phyloP scores from a whole-genome alignment of 92 coral and sea anemone species.

The Parazoanthus atlanticus region DNA sequence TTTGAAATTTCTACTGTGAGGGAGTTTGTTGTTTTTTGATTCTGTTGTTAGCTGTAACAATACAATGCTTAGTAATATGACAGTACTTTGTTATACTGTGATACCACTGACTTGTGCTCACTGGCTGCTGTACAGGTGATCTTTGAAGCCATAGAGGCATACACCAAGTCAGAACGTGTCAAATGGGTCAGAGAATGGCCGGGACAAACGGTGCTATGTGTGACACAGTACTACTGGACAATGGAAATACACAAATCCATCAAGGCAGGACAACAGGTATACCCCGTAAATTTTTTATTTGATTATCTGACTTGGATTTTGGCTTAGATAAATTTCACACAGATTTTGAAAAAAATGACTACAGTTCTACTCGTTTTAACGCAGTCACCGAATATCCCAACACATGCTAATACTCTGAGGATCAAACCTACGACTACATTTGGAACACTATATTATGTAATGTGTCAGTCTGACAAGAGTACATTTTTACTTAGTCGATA shows the following conservation, averaged over 20 bases:
- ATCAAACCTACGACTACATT: no score
- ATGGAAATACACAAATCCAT: conserved; percentile 89
- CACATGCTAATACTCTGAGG: not conserved
- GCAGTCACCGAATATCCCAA: not conserved
- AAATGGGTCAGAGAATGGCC: conserved; percentile 97
- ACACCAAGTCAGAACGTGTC: conserved; percentile 80
- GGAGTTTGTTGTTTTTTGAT: not conserved
- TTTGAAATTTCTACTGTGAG: not conserved
- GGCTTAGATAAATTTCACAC: no score
- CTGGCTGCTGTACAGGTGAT: conserved; percentile 66
- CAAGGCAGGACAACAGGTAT: conserved; percentile 83
- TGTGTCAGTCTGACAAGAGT: not conserved
- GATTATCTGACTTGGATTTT: not conserved
- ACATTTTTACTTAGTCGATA: not conserved
- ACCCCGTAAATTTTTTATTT: not conserved
- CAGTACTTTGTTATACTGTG: not conserved
- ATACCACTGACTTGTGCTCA: not conserved
- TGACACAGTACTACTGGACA: conserved; percentile 95
- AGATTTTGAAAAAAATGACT: no score
- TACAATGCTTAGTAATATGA: not conserved
- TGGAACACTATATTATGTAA: not conserved
- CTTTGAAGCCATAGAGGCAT: conserved; percentile 86
- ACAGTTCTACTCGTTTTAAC: not conserved
- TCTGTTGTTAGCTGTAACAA: not conserved
- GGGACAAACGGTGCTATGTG: conserved; percentile 96